Base-by-base conservation (phyloP, 92 coral and sea anemone species). In the Porites evermanni region DNA sequence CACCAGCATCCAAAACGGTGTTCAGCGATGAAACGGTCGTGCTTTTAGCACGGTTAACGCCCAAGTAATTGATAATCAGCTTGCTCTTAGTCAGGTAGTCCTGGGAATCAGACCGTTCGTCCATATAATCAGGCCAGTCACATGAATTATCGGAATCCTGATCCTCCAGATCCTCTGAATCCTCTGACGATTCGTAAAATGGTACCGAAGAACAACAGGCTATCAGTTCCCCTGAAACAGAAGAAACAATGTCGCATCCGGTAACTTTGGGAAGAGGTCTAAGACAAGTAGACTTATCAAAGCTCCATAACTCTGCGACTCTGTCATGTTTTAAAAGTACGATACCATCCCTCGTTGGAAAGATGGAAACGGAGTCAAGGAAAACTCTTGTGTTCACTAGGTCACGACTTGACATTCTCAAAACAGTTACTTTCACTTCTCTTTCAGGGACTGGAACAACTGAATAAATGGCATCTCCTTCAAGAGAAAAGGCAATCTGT, bases 301-400 rank as follows among this genome's bases (percentile, higher is more conserved):
- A 80, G 69, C 53, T 29, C 75, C 75, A 68, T 32, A 80, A 58
- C 66, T 80, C 67, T 53, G 75, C 65, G 14, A 8, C 29, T 8
- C 12, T 9, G 8, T 53, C n/a, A 3, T 53, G 26, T 5, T 7
- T 2, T 4, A 7, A 53, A 1, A 80, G 8, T 7, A 67, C 32
- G 24, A 79, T 23, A 16, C 76, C 84, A 1, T 16, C 18, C 26
- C 24, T 67, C 26, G 32, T 2, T 3, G 84, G 75, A 9, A 80
- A 1, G 17, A 80, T 64, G 14, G 56, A 1, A 53, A 68, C 1
- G 2, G 2, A 5, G 52, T 18, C 59, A 18, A 1, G 7, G 19
- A 67, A 66, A 12, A 12, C 0, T 53, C 23, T 24, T 53, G 23
- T 0, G 26, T 0, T 0, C 24, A 69, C 0, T 2, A 80, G 2